Evolutionary conservation across 2,888 invertebrate genomes (phyloP).

Genomic region (Octodonta nipae): DNA sequence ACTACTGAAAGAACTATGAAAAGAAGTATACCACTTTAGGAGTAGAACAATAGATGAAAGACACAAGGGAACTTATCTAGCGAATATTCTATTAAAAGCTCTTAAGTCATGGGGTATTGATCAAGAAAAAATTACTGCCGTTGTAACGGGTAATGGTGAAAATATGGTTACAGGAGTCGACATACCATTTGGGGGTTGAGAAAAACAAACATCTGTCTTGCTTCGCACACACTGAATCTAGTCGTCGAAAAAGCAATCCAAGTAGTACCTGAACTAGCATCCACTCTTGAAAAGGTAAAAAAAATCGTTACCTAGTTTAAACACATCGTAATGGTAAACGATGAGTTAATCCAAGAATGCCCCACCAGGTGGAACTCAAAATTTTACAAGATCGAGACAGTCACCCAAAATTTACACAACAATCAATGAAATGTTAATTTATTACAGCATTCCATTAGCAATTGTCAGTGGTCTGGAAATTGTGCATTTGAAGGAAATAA

Average conservation of each 20-base stretch:
- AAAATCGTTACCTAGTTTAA: slow-evolving; percentile 8
- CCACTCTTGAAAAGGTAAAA: slow-evolving; percentile 5
- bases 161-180: slow-evolving; percentile 6
- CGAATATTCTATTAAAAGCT: slow-evolving; percentile 3
- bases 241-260: slow-evolving; percentile 10
- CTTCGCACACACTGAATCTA: slow-evolving; percentile 14
- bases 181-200: slow-evolving; percentile 4
- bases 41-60: slow-evolving; percentile 7
- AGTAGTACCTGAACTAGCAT: background rate
- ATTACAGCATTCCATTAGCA: slow-evolving; percentile 12
- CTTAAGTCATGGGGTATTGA: slow-evolving; percentile 12
- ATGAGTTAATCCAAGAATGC: slow-evolving; percentile 19
- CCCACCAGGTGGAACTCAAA: slow-evolving; percentile 23
- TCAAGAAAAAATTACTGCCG: slow-evolving; percentile 10
- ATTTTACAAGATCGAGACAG: slow-evolving; percentile 23
- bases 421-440: slow-evolving; percentile 7
- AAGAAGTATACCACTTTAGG: slow-evolving; percentile 6
- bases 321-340: slow-evolving; percentile 7
- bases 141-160: slow-evolving; percentile 5
- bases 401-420: slow-evolving; percentile 20
- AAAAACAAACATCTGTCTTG: slow-evolving; percentile 12
- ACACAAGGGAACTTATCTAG: slow-evolving; percentile 9
- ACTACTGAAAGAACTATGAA: slow-evolving; percentile 8
- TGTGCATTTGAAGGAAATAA: slow-evolving; percentile 16
- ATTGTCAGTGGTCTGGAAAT: slow-evolving; percentile 23